Evolutionary conservation across 2,888 invertebrate genomes (phyloP).

Genomic region (Clusia tigrina): DNA sequence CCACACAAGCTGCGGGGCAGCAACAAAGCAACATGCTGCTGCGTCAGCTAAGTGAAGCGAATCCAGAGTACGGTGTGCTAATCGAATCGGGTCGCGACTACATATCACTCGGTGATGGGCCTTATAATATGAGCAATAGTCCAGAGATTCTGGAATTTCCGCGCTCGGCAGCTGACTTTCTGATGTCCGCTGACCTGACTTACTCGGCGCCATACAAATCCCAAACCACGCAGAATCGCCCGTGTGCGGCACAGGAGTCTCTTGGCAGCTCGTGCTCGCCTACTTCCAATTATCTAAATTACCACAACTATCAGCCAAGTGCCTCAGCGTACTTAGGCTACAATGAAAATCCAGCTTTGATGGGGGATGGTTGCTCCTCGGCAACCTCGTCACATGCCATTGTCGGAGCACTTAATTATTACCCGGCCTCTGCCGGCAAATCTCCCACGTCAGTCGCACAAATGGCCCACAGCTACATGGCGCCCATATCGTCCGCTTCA

Average conservation of each 20-base stretch:
- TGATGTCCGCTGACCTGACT: conserved; percentile 1
- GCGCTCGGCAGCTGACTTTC: conserved; percentile 8
- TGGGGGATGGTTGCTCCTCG: conserved; percentile 29
- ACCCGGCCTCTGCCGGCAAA: conserved; percentile 40
- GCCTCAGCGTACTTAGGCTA: conserved; percentile 24
- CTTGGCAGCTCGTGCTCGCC: background rate
- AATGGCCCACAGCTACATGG: conserved; percentile 38
- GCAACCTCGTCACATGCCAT: conserved; percentile 49
- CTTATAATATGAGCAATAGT: background rate
- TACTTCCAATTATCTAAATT: conserved; percentile 10
- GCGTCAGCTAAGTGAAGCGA: conserved; percentile 47
- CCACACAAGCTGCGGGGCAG: conserved; percentile 22
- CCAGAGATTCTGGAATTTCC: conserved; percentile 19
- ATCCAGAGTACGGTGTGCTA: conserved; percentile 49
- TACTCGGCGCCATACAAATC: conserved; percentile 11
- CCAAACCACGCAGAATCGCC: conserved; percentile 26
- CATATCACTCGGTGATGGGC: conserved; percentile 40
- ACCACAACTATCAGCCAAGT: conserved; percentile 27
- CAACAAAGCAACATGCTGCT: conserved; percentile 42
- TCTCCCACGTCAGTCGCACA: conserved; percentile 21
- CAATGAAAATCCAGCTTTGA: conserved; percentile 30
- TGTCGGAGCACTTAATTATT: conserved; percentile 62
- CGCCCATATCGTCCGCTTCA: conserved; percentile 34
- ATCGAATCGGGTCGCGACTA: conserved; percentile 52
- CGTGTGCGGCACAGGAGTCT: background rate